Evolutionary conservation across 2,113 vertebrate genomes (phyloP).

Genomic region (Alethe castanea): DNA sequence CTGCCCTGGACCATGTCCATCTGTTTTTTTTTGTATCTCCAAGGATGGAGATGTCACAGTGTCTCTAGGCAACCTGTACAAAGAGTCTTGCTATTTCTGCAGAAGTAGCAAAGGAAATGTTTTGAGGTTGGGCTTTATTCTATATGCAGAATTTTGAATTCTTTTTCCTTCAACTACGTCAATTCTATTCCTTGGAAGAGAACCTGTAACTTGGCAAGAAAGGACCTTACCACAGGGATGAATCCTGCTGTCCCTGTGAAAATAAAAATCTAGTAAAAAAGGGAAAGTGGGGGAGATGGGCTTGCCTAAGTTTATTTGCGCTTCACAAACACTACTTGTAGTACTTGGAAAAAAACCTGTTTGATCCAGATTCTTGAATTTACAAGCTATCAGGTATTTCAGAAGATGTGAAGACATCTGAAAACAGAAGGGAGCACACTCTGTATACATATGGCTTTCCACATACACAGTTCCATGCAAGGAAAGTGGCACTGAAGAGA

Average conservation of each 20-base stretch:
- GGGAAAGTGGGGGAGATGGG: neutral
- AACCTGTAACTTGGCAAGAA: neutral
- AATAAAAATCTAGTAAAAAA: neutral
- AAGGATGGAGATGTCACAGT: neutral
- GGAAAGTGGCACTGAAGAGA: neutral
- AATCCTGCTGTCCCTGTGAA: neutral
- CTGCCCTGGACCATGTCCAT: neutral
- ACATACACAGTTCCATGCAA: neutral
- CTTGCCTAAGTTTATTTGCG: neutral
- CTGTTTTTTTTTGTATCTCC: neutral
- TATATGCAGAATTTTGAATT: neutral
- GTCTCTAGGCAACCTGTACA: neutral
- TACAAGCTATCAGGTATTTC: neutral
- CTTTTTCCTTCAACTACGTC: neutral
- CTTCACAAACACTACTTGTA: neutral
- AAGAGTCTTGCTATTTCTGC: neutral
- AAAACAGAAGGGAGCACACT: neutral
- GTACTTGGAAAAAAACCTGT: neutral
- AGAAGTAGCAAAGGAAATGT: neutral
- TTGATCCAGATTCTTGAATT: neutral
- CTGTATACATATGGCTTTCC: neutral
- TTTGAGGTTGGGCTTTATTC: neutral
- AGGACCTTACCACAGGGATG: neutral
- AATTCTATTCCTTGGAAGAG: neutral
- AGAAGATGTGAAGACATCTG: neutral